Conservation (phyloP, 1,140 invertebrate species). For the silkworm (Bombyx mori) region DNA sequence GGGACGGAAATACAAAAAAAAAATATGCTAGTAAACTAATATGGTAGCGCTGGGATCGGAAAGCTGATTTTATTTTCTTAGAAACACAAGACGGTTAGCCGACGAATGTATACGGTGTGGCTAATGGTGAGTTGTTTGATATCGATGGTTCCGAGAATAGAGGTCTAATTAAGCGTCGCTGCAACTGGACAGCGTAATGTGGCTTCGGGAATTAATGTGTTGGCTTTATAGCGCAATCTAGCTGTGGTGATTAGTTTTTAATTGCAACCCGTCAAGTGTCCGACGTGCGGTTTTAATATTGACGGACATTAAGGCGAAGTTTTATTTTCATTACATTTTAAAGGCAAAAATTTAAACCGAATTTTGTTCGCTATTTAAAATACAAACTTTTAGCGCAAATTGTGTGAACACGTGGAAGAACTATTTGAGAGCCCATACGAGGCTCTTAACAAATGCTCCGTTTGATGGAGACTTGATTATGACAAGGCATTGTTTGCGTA, state of each 20-base stretch:
- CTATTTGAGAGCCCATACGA: too few species aligned
- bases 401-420: too few species aligned
- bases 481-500: slow-evolving; percentile 52
- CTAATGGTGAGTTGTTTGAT: slow-evolving; percentile 15
- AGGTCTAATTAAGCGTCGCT: slow-evolving; percentile 7
- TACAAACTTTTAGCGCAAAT: too few species aligned
- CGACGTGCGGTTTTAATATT: too few species aligned
- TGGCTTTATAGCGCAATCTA: not conserved
- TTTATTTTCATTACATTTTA: too few species aligned
- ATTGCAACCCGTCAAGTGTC: too few species aligned
- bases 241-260: not conserved
- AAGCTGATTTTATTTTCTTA: slow-evolving; percentile 52
- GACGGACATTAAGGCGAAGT: too few species aligned
- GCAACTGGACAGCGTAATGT: not conserved
- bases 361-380: too few species aligned
- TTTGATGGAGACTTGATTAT: slow-evolving; percentile 45
- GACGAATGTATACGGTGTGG: slow-evolving; percentile 18
- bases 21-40: slow-evolving; percentile 57
- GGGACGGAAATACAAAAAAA: slow-evolving; percentile 27
- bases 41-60: slow-evolving; percentile 46
- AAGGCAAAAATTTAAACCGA: too few species aligned
- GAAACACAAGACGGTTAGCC: slow-evolving; percentile 34
- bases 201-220: not conserved
- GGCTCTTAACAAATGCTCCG: not conserved
- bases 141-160: slow-evolving; percentile 15